Conservation (phyloP, 2,797 vertebrate species). For the Pseudopleuronectes americanus region DNA sequence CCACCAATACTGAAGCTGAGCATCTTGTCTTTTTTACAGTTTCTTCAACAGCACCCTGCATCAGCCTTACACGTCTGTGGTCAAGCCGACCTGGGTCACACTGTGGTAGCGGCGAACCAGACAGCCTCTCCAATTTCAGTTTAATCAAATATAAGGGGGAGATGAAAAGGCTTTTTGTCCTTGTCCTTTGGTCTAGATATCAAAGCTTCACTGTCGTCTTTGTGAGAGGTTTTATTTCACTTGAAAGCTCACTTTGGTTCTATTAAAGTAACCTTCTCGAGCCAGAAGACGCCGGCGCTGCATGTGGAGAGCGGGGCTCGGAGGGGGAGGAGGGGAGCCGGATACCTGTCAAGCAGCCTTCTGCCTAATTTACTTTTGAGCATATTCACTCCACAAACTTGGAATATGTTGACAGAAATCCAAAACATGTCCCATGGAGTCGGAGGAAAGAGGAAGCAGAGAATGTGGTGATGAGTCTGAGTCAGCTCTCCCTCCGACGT, state of each 20-base stretch:
- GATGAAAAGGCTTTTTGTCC: constrained; percentile 56
- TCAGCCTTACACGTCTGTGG: constrained; percentile 12
- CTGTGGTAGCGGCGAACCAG: constrained; percentile 21
- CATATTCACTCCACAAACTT: constrained; percentile 45
- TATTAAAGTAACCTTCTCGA: constrained; percentile 61
- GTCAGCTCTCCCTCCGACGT: constrained; percentile 44
- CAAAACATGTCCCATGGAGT: constrained; percentile 52
- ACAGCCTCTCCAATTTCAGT: constrained; percentile 16
- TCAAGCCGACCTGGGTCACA: constrained; percentile 25
- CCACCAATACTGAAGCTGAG: background rate
- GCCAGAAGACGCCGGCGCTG: constrained; percentile 30
- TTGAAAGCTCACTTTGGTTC: constrained; percentile 50
- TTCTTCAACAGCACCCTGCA: background rate
- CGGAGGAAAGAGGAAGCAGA: constrained; percentile 32
- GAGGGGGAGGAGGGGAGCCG: constrained; percentile 12
- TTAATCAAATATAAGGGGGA: constrained; percentile 42
- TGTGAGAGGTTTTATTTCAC: constrained; percentile 34
- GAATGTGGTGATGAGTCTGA: constrained; percentile 52
- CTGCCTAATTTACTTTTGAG: constrained; percentile 48
- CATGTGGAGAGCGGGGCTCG: constrained; percentile 20
- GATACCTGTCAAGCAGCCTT: constrained; percentile 46
- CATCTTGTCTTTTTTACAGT: background rate
- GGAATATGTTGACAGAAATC: constrained; percentile 37
- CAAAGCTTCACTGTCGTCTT: constrained; percentile 44
- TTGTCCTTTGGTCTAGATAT: constrained; percentile 51